phyloP scores from a whole-genome alignment of 2,797 vertebrate species.

The Lemur catta region DNA sequence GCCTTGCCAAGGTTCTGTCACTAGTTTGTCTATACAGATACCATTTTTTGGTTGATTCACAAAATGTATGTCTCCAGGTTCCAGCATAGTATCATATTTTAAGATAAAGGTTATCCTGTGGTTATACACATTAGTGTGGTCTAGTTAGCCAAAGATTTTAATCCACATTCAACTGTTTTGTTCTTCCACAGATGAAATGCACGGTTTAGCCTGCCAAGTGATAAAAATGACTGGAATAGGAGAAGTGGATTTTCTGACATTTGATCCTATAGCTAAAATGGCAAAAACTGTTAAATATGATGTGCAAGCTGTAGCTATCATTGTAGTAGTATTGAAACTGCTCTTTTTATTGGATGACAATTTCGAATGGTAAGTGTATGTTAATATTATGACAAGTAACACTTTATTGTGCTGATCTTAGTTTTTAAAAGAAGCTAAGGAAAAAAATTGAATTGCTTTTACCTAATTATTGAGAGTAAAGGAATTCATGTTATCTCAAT shows the following conservation, averaged over 20 bases:
- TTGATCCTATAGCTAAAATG: conserved; percentile 76
- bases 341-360: conserved; percentile 92
- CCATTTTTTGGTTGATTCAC: not conserved
- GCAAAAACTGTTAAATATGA: conserved; percentile 87
- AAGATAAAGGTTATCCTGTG: not conserved
- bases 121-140: not conserved
- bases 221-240: conserved; percentile 82
- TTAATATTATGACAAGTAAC: not conserved
- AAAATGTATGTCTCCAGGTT: not conserved
- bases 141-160: not conserved
- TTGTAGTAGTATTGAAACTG: conserved; percentile 92
- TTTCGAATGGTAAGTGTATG: conserved; percentile 88
- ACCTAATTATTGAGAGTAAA: not conserved
- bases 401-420: not conserved
- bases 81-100: not conserved
- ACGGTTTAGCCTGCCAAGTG: conserved; percentile 87
- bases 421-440: not conserved
- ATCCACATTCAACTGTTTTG: not conserved
- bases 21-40: not conserved
- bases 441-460: not conserved
- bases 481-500: not conserved
- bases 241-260: conserved; percentile 83
- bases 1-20: not conserved
- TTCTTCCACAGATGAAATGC: conserved; percentile 88
- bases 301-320: conserved; percentile 88